Evolutionary conservation across 2,797 vertebrate genomes (phyloP).

Genomic region (Mus caroli): DNA sequence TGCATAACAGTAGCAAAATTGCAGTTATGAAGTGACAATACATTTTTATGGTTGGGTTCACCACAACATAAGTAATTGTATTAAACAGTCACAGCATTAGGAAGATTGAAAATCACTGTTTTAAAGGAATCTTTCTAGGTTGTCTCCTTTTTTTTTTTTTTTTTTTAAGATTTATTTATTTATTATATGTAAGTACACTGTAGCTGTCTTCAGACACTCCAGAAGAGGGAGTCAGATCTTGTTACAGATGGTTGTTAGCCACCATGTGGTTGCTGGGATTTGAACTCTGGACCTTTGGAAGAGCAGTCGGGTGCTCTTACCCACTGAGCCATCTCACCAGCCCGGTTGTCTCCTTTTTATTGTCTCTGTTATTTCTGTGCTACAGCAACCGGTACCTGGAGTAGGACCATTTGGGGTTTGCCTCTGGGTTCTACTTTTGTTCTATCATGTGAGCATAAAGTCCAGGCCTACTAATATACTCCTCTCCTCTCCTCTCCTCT

Average conservation of each 20-base stretch:
- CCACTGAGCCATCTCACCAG: no score
- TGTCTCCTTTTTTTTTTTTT: background rate
- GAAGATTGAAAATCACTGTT: background rate
- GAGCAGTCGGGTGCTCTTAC: no score
- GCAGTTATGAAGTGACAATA: background rate
- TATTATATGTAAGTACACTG: no score
- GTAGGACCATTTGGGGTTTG: conserved; percentile 29
- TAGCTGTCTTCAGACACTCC: no score
- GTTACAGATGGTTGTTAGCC: no score
- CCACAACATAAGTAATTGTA: background rate
- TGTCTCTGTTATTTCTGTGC: conserved; percentile 22
- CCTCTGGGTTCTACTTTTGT: background rate
- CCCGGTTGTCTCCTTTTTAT: background rate
- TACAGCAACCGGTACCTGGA: conserved; percentile 19
- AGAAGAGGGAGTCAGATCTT: no score
- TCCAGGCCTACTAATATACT: background rate
- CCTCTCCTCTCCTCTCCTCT: no score
- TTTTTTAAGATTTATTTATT: no score
- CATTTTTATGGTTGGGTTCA: background rate
- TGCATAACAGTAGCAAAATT: background rate
- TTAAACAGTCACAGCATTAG: background rate
- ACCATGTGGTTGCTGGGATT: no score
- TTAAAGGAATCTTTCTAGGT: background rate
- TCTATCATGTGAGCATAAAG: background rate
- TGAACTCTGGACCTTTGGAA: no score